Evolutionary conservation across 1,140 invertebrate genomes (phyloP).

Genomic region (Orussus abietinus): DNA sequence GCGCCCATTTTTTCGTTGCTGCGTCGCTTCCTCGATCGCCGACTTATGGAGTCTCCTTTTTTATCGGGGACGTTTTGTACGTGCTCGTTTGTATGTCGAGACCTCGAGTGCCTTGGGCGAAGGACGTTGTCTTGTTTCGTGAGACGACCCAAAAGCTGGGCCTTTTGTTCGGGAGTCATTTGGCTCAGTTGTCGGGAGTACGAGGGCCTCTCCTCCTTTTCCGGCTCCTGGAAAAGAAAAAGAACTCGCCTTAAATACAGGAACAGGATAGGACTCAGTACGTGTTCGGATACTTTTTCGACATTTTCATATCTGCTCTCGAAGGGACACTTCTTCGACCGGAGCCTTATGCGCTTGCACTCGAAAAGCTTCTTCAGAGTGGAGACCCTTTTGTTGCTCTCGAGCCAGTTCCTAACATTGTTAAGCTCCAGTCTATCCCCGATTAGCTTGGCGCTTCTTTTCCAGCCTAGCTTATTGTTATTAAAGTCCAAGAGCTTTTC

Average conservation of each 20-base stretch:
- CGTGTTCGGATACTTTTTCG: neutral
- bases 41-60: constrained; percentile 34
- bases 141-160: constrained; percentile 42
- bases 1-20: constrained; percentile 56
- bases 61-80: constrained; percentile 34
- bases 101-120: constrained; percentile 35
- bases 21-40: constrained; percentile 53
- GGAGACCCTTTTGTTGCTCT: neutral
- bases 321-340: too few species aligned
- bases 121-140: constrained; percentile 34
- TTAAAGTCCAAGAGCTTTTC: neutral
- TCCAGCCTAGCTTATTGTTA: neutral
- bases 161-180: constrained; percentile 45
- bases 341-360: neutral
- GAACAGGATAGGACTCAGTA: too few species aligned
- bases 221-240: constrained; percentile 34
- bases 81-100: constrained; percentile 41
- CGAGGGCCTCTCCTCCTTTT: constrained; percentile 38
- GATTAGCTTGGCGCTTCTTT: neutral
- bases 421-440: neutral
- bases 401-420: constrained; percentile 3
- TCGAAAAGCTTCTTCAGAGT: neutral
- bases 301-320: too few species aligned
- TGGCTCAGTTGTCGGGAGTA: constrained; percentile 44
- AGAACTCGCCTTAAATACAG: too few species aligned